phyloP scores from a whole-genome alignment of 1,140 invertebrate genomes.

The Zaprionus ornatus region DNA sequence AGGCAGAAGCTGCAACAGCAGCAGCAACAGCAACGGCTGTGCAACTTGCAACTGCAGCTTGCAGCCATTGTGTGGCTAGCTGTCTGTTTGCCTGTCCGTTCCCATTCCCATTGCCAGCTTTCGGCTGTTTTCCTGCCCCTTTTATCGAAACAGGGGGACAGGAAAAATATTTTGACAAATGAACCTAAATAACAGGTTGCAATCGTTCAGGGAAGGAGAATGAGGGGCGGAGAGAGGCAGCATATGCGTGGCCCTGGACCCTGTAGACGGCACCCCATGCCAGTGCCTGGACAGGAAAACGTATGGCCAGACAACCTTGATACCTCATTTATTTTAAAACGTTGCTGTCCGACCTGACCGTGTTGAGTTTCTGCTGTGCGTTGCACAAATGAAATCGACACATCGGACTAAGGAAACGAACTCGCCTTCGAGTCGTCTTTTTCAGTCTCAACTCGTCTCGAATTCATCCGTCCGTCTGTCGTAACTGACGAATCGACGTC shows the following conservation, averaged over 20 bases:
- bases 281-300: conserved; percentile 68
- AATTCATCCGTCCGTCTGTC: conserved; percentile 39
- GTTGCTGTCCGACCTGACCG: conserved; percentile 43
- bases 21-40: conserved; percentile 30
- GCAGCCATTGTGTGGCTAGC: conserved; percentile 5
- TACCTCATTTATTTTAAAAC: conserved; percentile 83
- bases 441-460: conserved; percentile 26
- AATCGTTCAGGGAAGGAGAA: conserved; percentile 58
- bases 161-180: conserved; percentile 84
- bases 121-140: conserved; percentile 48
- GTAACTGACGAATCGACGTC: conserved; percentile 55
- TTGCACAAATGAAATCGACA: conserved; percentile 78
- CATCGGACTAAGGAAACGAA: conserved; percentile 56
- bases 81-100: conserved; percentile 5
- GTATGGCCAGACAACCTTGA: conserved; percentile 82
- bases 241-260: conserved; percentile 43
- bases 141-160: conserved; percentile 68
- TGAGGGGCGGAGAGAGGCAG: conserved; percentile 2
- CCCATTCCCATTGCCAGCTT: conserved; percentile 26
- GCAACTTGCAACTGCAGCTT: conserved; percentile 49
- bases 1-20: conserved; percentile 19
- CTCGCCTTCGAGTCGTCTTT: conserved; percentile 14
- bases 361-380: conserved; percentile 21
- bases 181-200: conserved; percentile 84
- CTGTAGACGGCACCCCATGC: conserved; percentile 15